Evolutionary conservation across 2,113 vertebrate genomes (phyloP).

Genomic region (Charina bottae): DNA sequence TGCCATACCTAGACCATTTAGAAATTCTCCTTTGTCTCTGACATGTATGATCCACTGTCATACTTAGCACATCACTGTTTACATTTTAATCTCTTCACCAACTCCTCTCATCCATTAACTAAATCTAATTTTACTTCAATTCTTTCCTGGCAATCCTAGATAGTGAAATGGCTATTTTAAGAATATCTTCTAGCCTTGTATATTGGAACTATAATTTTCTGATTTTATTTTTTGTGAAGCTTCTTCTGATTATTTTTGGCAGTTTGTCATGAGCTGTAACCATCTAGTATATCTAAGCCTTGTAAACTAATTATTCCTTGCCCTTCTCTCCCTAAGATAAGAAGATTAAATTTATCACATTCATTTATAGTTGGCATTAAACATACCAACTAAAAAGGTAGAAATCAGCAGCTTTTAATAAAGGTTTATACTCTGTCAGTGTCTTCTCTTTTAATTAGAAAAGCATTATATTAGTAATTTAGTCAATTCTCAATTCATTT

Average conservation of each 20-base stretch:
- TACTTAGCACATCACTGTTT: background rate
- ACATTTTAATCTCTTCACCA: conserved; percentile 35
- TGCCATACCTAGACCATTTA: background rate
- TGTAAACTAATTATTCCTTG: conserved; percentile 63
- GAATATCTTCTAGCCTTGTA: conserved; percentile 21
- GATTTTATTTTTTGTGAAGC: conserved; percentile 35
- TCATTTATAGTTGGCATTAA: conserved; percentile 53
- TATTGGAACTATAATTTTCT: conserved; percentile 37
- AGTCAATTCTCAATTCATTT: conserved; percentile 19
- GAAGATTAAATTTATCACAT: conserved; percentile 61
- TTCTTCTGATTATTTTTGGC: conserved; percentile 43
- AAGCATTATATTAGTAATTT: conserved; percentile 42
- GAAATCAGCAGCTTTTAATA: conserved; percentile 44
- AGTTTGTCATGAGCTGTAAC: conserved; percentile 54
- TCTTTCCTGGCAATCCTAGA: conserved; percentile 25
- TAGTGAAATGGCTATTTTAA: conserved; percentile 33
- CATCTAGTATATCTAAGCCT: conserved; percentile 42
- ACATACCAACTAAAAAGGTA: conserved; percentile 27
- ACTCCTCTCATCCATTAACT: conserved; percentile 22
- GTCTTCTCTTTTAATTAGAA: conserved; percentile 47
- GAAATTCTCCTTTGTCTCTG: background rate
- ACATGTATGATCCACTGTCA: background rate
- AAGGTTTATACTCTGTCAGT: conserved; percentile 35
- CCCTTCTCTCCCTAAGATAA: conserved; percentile 52
- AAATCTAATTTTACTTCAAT: conserved; percentile 39